Evolutionary conservation across 2,797 vertebrate genomes (phyloP), one percentile per base, ranked within the genome.

Genomic region (Crenuchus spilurus): DNA sequence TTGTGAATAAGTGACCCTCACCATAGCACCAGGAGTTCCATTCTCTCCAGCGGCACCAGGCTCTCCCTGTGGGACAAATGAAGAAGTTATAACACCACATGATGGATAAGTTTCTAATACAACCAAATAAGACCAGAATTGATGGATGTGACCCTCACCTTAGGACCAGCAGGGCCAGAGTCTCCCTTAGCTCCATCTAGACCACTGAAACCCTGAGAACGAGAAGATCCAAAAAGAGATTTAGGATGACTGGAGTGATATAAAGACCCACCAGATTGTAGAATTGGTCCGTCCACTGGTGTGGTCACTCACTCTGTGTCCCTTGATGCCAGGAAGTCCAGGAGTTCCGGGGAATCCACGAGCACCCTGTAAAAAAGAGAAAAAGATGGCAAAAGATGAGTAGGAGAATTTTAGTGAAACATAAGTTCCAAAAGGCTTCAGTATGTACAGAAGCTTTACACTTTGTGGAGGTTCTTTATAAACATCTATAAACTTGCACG

Each of bases 311-410:
- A 99, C 97, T 92, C 97, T 93, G 94, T 99, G 97, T 93, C 97
- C 97, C 92, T 99, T 99, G 94, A 98, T 96, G 82, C 97, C 97
- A 3, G 97, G 97, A 70, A 99, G 93, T 64, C 97, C 97, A 0
- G 97, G 97, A 60, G 97, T 99, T 94, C 97, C 97, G 6, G 97
- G 97, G 89, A 99, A 95, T 84, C 97, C 97, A 83, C 97, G 96
- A 77, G 97, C 97, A 76, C 97, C 97, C 97, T 99, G 79, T 18
- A 9, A n/a, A 63, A 65, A 14, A 60, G 9, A 74, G 58, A 61
- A 70, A 48, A 13, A 22, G 22, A 46, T 51, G 9, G 14, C n/a
- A 39, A 13, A 4, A 64, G 62, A 26, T 48, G 9, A 64, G 62
- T 4, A 64, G 26, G 44, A 18, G 22, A 11, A 18, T 9, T 35